A percentile compares a stretch with the other conserved stretches of the same genome.
phyloP scores from a whole-genome alignment of 2,888 invertebrate species.

The Gymnocheta viridis region DNA sequence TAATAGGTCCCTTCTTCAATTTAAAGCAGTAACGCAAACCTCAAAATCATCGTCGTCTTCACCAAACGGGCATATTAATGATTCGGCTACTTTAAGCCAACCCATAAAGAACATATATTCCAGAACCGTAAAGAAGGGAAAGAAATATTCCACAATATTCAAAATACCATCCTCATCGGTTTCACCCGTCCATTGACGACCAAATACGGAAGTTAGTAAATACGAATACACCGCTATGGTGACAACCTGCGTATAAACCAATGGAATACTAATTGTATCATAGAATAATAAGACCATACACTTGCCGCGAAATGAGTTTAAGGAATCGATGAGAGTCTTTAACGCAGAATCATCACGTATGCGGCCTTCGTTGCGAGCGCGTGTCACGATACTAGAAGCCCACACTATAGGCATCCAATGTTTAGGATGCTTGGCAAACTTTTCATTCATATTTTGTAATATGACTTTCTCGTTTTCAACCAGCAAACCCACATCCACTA shows the following conservation, averaged over 20 bases:
- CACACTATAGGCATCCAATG: conserved; percentile 95
- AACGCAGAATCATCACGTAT: conserved; percentile 95
- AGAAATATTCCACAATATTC: conserved; percentile 87
- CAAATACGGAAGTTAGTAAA: conserved; percentile 92
- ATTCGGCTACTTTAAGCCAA: conserved; percentile 95
- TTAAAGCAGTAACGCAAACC: conserved; percentile 77
- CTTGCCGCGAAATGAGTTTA: conserved; percentile 90
- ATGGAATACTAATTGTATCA: conserved; percentile 88
- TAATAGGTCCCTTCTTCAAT: neutral
- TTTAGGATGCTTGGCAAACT: conserved; percentile 89
- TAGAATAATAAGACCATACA: conserved; percentile 88
- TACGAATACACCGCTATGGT: conserved; percentile 94
- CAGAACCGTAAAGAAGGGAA: conserved; percentile 92
- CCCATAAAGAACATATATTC: conserved; percentile 94
- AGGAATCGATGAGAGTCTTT: conserved; percentile 92
- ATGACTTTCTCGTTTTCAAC: conserved; percentile 90
- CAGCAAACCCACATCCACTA: conserved; percentile 91
- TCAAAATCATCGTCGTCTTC: conserved; percentile 96
- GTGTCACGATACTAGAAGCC: conserved; percentile 93
- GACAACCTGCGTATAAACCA: conserved; percentile 94
- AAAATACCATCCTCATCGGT: conserved; percentile 79
- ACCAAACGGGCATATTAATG: conserved; percentile 94
- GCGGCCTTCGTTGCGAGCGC: conserved; percentile 92
- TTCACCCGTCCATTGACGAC: conserved; percentile 89
- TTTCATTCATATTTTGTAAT: conserved; percentile 88